phyloP scores from a whole-genome alignment of 2,113 vertebrate species.

The Syrmaticus mikado region DNA sequence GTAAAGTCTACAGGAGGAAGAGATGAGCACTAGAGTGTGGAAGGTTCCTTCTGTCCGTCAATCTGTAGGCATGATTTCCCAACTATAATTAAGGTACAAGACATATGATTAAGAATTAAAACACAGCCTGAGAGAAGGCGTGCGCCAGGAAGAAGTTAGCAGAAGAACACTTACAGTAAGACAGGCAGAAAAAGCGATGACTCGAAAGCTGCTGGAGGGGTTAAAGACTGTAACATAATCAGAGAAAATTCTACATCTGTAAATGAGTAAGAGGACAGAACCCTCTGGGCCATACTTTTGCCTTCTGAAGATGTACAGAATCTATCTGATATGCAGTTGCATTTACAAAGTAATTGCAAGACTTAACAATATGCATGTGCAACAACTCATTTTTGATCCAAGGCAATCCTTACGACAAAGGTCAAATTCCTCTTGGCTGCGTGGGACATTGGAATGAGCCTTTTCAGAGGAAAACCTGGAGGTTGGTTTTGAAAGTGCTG shows the following conservation, averaged over 20 bases:
- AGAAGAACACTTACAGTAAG: conserved; percentile 12
- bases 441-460: not conserved
- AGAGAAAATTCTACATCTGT: not conserved
- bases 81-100: conserved; percentile 13
- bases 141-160: conserved; percentile 8
- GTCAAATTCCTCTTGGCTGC: not conserved
- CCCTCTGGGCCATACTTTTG: not conserved
- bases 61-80: not conserved
- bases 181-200: conserved; percentile 10
- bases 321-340: not conserved
- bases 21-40: not conserved
- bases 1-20: not conserved
- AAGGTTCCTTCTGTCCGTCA: not conserved
- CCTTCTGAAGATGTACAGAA: not conserved
- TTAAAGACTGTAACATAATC: not conserved
- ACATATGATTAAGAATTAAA: conserved; percentile 37
- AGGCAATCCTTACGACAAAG: not conserved
- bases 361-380: not conserved
- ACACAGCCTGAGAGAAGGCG: not conserved
- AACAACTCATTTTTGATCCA: not conserved
- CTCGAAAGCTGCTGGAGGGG: not conserved
- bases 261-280: not conserved
- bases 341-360: not conserved
- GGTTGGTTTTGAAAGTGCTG: not conserved
- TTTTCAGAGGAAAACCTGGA: not conserved